phyloP scores from a whole-genome alignment of 2,113 vertebrate genomes.

The Clarias batrachus region DNA sequence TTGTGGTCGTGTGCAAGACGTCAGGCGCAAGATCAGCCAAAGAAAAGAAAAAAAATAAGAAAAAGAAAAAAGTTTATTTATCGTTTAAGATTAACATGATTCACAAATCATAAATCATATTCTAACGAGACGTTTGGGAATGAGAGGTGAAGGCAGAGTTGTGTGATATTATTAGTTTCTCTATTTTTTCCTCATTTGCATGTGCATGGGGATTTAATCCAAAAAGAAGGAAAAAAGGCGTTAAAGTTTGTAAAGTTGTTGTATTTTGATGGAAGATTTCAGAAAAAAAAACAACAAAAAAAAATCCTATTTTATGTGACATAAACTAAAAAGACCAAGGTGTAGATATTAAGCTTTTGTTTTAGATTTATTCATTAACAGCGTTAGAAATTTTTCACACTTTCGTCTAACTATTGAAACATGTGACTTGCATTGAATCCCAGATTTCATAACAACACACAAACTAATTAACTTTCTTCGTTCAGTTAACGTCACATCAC shows the following conservation, averaged over 20 bases:
- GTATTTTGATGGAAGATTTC: not conserved
- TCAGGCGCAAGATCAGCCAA: not conserved
- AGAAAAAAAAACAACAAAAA: not conserved
- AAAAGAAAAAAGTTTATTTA: not conserved
- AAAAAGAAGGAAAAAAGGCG: not conserved
- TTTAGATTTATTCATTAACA: not conserved
- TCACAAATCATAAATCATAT: not conserved
- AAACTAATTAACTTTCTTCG: not conserved
- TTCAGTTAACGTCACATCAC: not conserved
- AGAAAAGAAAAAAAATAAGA: not conserved
- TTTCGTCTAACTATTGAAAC: not conserved
- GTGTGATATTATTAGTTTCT: not conserved
- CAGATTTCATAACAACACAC: not conserved
- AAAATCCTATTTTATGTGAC: not conserved
- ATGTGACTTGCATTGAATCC: not conserved
- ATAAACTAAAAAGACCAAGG: not conserved
- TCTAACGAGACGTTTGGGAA: not conserved
- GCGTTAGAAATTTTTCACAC: not conserved
- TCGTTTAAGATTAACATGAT: not conserved
- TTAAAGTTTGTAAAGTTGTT: not conserved
- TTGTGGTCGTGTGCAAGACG: not conserved
- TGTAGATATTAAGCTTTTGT: not conserved
- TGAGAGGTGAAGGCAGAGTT: not conserved
- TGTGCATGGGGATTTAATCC: not conserved
- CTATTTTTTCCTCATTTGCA: not conserved